These are phyloP conservation scores for Pygathrix nemaeus DNA, from an alignment of 2,113 vertebrate genomes.

Conservation along the genomic window DNA sequence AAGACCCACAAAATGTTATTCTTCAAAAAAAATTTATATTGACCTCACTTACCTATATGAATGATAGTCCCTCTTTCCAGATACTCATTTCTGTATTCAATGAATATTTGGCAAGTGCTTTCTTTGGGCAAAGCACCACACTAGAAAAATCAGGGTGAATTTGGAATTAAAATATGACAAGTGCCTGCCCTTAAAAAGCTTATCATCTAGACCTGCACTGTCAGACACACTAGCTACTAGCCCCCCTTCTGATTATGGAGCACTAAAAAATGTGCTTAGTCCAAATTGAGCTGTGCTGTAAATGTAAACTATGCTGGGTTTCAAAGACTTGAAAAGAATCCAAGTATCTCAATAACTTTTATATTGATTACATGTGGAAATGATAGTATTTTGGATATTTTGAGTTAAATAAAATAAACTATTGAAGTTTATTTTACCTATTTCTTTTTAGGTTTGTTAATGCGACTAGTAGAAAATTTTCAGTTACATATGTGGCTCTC, in stretches of 20 bases:
- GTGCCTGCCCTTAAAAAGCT: not conserved
- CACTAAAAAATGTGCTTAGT: too few species aligned
- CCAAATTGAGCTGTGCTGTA: not conserved
- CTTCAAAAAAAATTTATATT: not conserved
- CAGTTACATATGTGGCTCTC: not conserved
- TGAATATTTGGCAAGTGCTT: not conserved
- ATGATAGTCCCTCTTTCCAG: not conserved
- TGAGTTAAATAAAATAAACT: constrained; percentile 3
- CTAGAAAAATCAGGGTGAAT: not conserved
- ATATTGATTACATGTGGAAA: not conserved
- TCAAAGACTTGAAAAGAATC: not conserved
- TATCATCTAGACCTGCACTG: not conserved
- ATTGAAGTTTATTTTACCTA: not conserved
- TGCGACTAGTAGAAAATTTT: not conserved
- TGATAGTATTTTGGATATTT: not conserved
- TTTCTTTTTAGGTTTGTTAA: not conserved
- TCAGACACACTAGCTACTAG: not conserved
- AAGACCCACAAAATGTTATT: constrained; percentile 13
- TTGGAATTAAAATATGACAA: not conserved
- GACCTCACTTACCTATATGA: not conserved
- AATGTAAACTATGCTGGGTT: not conserved
- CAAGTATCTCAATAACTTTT: not conserved
- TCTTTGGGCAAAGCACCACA: not conserved
- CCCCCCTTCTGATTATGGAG: not conserved
- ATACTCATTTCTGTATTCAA: not conserved